phyloP scores from a whole-genome alignment of 1,140 invertebrate species.

The Oryctes rhinoceros region DNA sequence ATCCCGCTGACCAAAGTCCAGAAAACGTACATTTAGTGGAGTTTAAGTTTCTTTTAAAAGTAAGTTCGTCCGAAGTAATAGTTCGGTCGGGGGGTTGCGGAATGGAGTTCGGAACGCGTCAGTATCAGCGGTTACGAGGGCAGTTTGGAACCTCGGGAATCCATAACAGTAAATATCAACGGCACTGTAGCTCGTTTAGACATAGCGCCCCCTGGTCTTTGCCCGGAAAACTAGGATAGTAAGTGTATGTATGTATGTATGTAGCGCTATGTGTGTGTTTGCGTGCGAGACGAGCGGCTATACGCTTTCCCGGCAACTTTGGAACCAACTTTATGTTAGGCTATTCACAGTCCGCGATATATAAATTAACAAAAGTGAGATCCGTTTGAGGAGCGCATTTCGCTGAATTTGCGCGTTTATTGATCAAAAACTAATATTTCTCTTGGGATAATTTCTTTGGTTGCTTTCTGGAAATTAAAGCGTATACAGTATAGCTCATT shows the following conservation, averaged over 20 bases:
- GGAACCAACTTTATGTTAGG: conserved; percentile 48
- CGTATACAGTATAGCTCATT: background rate
- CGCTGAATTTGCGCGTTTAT: conserved; percentile 36
- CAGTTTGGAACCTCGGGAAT: conserved; percentile 49
- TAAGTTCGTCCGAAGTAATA: conserved; percentile 33
- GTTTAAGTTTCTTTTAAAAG: conserved; percentile 42
- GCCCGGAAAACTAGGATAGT: conserved; percentile 35
- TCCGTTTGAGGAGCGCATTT: conserved; percentile 21
- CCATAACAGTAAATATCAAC: conserved; percentile 54
- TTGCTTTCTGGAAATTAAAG: background rate
- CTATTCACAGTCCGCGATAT: conserved; percentile 44
- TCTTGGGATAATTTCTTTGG: background rate
- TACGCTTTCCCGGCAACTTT: conserved; percentile 47
- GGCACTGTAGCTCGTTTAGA: conserved; percentile 45
- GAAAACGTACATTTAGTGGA: conserved; percentile 42
- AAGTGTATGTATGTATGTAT: conserved; percentile 28
- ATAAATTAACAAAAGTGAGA: conserved; percentile 50
- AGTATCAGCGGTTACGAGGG: conserved; percentile 49
- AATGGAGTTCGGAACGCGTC: conserved; percentile 47
- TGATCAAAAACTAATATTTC: conserved; percentile 1
- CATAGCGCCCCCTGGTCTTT: background rate
- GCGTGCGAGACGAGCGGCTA: background rate
- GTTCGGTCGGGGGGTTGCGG: conserved; percentile 13
- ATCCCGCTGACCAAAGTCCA: conserved; percentile 32
- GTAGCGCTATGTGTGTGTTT: conserved; percentile 41